Base-by-base conservation (phyloP, 64 coral and sea anemone species). In the Porites australiensis region DNA sequence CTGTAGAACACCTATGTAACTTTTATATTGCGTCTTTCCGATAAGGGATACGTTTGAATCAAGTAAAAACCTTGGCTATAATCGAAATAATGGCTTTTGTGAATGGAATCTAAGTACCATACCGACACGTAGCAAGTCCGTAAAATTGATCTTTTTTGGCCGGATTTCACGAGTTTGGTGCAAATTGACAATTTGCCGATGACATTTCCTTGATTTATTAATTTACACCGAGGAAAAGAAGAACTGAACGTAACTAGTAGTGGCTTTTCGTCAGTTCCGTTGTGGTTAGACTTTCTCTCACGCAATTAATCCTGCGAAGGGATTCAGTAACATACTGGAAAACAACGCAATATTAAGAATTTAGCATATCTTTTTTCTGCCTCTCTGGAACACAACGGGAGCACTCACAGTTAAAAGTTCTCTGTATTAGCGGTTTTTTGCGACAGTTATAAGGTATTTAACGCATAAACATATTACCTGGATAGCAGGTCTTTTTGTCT, bases 401-500 rank as follows among this genome's bases (percentile, higher is more conserved):
- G 12, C 52, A 45, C 70, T 3, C 49, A 20, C 60, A 13, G 53
- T 8, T n/a, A 37, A 21, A 14, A 74, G 43, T 27, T 43, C 3
- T 23, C 51, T 60, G 48, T 89, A 4, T 66, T 13, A 61, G 45
- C 52, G 43, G 27, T 68, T 72, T 50, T 47, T 54, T 18, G 21
- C 51, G 16, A 18, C 19, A 44, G 19, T 22, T 6, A 22, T 72
- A n/a, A 72, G 19, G 69, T 14, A n/a, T 37, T 79, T 86, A 7
- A 27, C 10, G 22, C 64, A 18, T 55, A 13, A 0, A 4, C 62
- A 23, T 20, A 87, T 53, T 93, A 96, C 95, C 95, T 50, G 87
- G 95, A 65, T 89, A 94, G 47, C 95, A 97, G 4, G 92, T 91
- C 80, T 83, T 97, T 22, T 65, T 84, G 61, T 97, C 51, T 9